A percentile compares a stretch with the other conserved stretches of the same genome.
Evolutionary conservation across 2,888 invertebrate genomes (phyloP).

Genomic region (Coelogynopora nodosa): DNA sequence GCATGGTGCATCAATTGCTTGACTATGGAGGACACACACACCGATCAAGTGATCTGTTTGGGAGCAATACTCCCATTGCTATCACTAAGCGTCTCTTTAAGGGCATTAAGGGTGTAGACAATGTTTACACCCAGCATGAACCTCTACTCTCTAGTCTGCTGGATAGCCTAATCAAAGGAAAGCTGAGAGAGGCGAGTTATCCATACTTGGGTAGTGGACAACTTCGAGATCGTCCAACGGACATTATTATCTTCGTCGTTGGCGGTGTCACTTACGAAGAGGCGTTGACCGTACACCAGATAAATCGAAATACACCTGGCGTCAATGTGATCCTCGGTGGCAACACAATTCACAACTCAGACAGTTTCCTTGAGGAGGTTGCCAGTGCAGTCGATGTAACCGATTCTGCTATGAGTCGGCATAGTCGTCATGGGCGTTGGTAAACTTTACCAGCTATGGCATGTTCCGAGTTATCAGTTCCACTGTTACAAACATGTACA

Average conservation of each 20-base stretch:
- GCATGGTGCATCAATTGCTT: conserved; percentile 41
- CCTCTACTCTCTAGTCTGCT: conserved; percentile 81
- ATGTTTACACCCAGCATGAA: conserved; percentile 97
- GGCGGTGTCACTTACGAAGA: conserved; percentile 97
- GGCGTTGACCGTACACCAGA: conserved; percentile 73
- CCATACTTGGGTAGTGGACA: conserved; percentile 63
- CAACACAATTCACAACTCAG: conserved; percentile 77
- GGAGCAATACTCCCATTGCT: conserved; percentile 76
- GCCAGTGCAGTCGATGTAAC: conserved; percentile 9
- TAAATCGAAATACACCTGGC: conserved; percentile 72
- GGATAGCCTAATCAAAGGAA: conserved; percentile 83
- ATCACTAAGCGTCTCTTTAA: conserved; percentile 66
- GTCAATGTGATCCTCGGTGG: conserved; percentile 80
- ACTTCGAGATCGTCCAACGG: conserved; percentile 64
- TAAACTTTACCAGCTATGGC: no score
- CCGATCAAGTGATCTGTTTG: conserved; percentile 76
- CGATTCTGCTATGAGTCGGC: background rate
- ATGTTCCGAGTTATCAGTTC: no score
- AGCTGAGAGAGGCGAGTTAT: conserved; percentile 78
- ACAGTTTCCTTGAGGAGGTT: conserved; percentile 43
- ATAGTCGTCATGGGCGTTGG: conserved; percentile 20
- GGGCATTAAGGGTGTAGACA: conserved; percentile 76
- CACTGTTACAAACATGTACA: no score
- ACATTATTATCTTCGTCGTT: conserved; percentile 90
- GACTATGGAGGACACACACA: conserved; percentile 81